Evolutionary conservation across 2,797 vertebrate genomes (phyloP), one percentile per base, ranked within the genome.

Genomic region (Molossus molossus): DNA sequence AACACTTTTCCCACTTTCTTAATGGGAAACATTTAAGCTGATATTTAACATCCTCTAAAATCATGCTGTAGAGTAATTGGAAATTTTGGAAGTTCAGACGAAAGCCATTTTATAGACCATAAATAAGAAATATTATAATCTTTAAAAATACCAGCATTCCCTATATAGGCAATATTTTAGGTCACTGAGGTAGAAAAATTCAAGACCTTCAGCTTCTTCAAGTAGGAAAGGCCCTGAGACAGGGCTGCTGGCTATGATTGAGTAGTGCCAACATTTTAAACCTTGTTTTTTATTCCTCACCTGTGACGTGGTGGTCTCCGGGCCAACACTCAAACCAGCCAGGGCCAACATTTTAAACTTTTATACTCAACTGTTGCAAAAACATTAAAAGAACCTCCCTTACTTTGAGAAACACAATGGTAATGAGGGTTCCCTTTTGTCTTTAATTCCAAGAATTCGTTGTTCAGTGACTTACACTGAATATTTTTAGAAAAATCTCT

Each of bases 391-490:
- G 23, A 1, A 25, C 21, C 53, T 80, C 40, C 9, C 6, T 65
- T 60, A 73, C 58, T 29, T 73, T 84, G n/a, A 81, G 23, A 79
- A 81, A n/a, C 23, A 50, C 4, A 13, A 37, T 82, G 55, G 21
- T 76, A 75, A 90, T 20, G 29, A 60, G 7, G 2, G 17, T 69
- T 85, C 27, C 25, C 50, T 89, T 65, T 20, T 64, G 29, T 57
- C 33, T 69, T 90, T 92, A 86, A 58, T 81, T 81, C 17, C 25
- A 90, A 82, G 45, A 90, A 90, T 87, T 20, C 45, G 33, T 80
- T 89, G 45, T 90, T 82, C 57, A 48, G 29, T 72, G 48, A 81
- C 27, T 37, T 69, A 23, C 5, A 37, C 1, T 27, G 45, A 92
- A 62, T 76, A 70, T 86, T 82, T 82, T 76, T 25, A 55, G 77